Base-by-base conservation (phyloP, 2,797 vertebrate species). In the Sarcoramphus papa region DNA sequence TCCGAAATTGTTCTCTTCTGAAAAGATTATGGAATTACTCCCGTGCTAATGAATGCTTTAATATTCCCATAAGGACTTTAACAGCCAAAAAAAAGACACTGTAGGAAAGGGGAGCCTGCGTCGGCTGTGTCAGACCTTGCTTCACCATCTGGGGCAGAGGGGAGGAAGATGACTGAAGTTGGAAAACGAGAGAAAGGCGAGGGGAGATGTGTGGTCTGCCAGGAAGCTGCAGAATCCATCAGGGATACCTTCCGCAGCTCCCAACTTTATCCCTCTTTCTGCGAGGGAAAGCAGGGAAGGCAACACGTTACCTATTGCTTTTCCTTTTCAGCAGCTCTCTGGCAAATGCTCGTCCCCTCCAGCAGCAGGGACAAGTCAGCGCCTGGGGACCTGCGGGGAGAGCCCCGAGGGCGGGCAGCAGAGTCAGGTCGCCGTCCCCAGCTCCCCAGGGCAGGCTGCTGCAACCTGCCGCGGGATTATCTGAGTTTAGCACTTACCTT, bases 21-120 rank as follows among this genome's bases (percentile, higher is more conserved):
- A 93, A 85, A 92, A 95, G 96, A 97, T 96, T 95, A 97, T 91
- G 90, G 96, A 96, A 95, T 97, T 97, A 95, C 80, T 90, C 90
- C 53, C 20, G 18, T 85, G 73, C 60, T 97, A 95, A 97, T 95
- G 95, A 96, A 82, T 4, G 31, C 81, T 92, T 97, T 92, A 93
- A 93, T 84, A 81, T 91, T 84, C 92, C 53, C 59, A 40, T 76
- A 80, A 97, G 79, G 74, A 73, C 60, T 87, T 79, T 20, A 78
- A 51, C n/a, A 84, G 85, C 22, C 12, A 65, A 68, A 64, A 68
- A 69, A 62, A 81, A 56, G 28, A 7, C 4, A 3, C 16, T 48
- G 47, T 68, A 74, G 68, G 48, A 82, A 84, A 88, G 40, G 31
- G 41, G 9, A 89, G 37, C 60, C 81, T 57, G 51, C 5, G 5